A percentile compares a stretch with the other conserved stretches of the same genome.
Conservation (phyloP, 2,113 vertebrate genomes). For the Onychostoma macrolepis region DNA sequence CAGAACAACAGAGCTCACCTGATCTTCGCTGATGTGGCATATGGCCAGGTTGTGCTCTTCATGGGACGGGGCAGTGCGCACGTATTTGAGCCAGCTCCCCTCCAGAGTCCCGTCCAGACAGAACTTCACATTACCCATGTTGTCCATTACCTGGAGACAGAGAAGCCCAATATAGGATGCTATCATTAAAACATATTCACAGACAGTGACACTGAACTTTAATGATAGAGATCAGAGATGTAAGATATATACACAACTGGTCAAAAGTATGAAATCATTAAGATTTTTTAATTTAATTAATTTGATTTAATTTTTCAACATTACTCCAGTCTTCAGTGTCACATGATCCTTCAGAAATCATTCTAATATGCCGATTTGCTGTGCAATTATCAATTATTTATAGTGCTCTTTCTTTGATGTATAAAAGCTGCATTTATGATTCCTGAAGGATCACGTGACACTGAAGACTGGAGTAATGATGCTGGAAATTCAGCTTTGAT, state of each 20-base stretch:
- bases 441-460: neutral
- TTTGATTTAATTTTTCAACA: too few relatives aligned
- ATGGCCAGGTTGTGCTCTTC: conserved; percentile 90
- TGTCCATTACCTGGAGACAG: conserved; percentile 84
- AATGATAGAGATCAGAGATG: neutral
- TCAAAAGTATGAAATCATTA: neutral
- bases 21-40: conserved; percentile 87
- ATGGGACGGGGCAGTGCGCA: conserved; percentile 85
- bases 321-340: neutral
- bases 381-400: neutral
- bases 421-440: neutral
- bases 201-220: neutral
- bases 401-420: neutral
- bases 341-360: neutral
- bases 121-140: conserved; percentile 87
- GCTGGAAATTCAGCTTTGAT: neutral
- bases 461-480: neutral
- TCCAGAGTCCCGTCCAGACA: conserved; percentile 77
- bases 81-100: conserved; percentile 92
- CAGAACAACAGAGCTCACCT: conserved; percentile 77
- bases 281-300: too few relatives aligned
- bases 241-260: neutral
- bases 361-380: neutral
- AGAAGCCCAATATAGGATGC: conserved; percentile 19
- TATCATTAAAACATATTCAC: neutral